Percentiles rank a stretch among this genome's conserved stretches.
These are phyloP conservation scores for Panagrolaimus sp. DNA, from an alignment of 1,140 invertebrate genomes.

Conservation along the genomic window DNA sequence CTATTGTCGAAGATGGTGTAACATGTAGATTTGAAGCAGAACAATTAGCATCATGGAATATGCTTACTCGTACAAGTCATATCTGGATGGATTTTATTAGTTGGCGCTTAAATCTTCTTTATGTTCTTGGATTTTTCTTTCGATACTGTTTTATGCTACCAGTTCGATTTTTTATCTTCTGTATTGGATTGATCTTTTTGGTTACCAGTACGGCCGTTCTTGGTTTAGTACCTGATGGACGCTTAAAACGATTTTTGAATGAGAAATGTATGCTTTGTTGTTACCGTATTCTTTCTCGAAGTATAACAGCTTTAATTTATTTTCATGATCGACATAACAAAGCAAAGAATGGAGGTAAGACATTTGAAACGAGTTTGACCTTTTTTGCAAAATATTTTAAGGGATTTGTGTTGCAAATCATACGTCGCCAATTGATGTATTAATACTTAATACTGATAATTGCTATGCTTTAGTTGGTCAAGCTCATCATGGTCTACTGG, in stretches of 20 bases:
- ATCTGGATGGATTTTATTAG: constrained; percentile 53
- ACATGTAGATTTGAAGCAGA: constrained; percentile 56
- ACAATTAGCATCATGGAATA: constrained; percentile 55
- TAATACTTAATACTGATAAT: constrained; percentile 93
- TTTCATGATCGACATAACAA: constrained; percentile 69
- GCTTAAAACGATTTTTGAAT: constrained; percentile 33
- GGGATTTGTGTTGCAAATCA: constrained; percentile 97
- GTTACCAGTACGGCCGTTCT: constrained; percentile 48
- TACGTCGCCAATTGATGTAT: constrained; percentile 94
- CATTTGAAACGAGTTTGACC: constrained; percentile 15
- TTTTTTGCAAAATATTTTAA: constrained; percentile 2
- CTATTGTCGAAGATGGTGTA: constrained; percentile 58
- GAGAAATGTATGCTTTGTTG: constrained; percentile 28
- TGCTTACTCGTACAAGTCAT: constrained; percentile 49
- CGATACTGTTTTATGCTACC: constrained; percentile 53
- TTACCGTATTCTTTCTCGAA: constrained; percentile 78
- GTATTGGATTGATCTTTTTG: constrained; percentile 42
- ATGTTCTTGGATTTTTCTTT: constrained; percentile 48
- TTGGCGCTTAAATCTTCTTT: constrained; percentile 50
- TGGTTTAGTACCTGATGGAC: constrained; percentile 46
- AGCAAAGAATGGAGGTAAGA: constrained; percentile 33
- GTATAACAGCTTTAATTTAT: constrained; percentile 78
- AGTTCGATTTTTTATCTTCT: constrained; percentile 47
- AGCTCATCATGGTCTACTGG: constrained; percentile 84
- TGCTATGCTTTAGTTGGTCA: constrained; percentile 98